Evolutionary conservation across 1,140 invertebrate species (phyloP), one percentile per base, ranked within the genome.

Genomic region (Drosophila ananassae): DNA sequence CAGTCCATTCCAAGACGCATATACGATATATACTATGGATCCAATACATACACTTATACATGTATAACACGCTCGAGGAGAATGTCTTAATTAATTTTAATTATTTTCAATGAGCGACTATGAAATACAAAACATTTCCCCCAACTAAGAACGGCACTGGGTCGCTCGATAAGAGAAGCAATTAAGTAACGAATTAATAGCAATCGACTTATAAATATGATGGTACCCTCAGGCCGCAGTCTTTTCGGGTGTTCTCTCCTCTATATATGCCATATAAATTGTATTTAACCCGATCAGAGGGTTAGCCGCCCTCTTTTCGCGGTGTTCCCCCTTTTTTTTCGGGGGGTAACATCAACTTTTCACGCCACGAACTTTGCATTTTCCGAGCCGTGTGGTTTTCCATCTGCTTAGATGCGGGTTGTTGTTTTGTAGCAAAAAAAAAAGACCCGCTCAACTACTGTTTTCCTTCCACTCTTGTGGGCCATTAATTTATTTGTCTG

Each of bases 61-160:
- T 21, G 13, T 21, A 37, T 9, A 34, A 13, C 54, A 41, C 63
- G 41, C 44, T 39, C 48, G 57, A 69, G 56, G 67, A 58, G 87
- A 87, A 87, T 83, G 84, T 81, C 83, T 87, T 89, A 87, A 87
- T 87, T 87, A 87, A 83, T 89, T 87, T 87, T 87, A 87, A 87
- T 87, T 87, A 87, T 84, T 87, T 87, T 87, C 83, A 87, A 87
- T 89, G 83, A 79, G 83, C 79, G 76, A 89, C 82, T 89, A 85
- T 74, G 77, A 80, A 84, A 85, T 77, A 75, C 66, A 69, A 69
- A 73, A 72, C 71, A 80, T 77, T 47, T 79, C 73, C 82, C 51
- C 56, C 44, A 85, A 87, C 82, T 85, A 85, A 81, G 75, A 85
- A 73, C 76, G 73, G 53, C 28, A 34, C 44, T 7, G 10, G 48